A percentile compares a stretch with the other conserved stretches of the same genome.
Evolutionary conservation across 1,140 invertebrate species (phyloP).

Genomic region (Musca vetustissima): DNA sequence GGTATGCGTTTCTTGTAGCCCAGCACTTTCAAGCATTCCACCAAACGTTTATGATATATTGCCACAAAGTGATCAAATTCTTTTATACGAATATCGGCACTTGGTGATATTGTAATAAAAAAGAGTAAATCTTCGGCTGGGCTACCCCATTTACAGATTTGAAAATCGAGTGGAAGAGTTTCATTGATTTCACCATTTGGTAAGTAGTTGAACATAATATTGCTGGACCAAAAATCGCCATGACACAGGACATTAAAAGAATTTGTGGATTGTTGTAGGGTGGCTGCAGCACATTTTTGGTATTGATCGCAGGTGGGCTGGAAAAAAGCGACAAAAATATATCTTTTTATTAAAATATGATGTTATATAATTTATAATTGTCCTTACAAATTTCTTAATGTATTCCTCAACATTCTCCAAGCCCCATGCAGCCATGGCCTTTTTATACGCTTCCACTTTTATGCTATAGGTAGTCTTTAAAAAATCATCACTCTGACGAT

Average conservation of each 20-base stretch:
- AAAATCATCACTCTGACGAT: slow-evolving; percentile 16
- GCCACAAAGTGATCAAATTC: slow-evolving; percentile 43
- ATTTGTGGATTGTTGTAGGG: slow-evolving; percentile 43
- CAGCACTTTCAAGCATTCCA: slow-evolving; percentile 38
- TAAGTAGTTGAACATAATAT: slow-evolving; percentile 53
- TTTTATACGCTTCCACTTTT: slow-evolving; percentile 30
- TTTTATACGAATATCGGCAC: slow-evolving; percentile 32
- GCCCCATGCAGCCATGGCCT: slow-evolving; percentile 40
- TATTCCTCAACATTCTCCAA: slow-evolving; percentile 39
- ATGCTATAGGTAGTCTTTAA: slow-evolving; percentile 21
- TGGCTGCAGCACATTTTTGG: slow-evolving; percentile 27
- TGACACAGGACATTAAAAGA: slow-evolving; percentile 65
- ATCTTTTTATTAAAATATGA: background rate
- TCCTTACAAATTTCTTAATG: slow-evolving; percentile 39
- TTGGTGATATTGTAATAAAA: slow-evolving; percentile 41
- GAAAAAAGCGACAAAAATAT: background rate
- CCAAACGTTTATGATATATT: slow-evolving; percentile 43
- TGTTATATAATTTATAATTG: background rate
- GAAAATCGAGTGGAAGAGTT: slow-evolving; percentile 54
- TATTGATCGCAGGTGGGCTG: slow-evolving; percentile 42
- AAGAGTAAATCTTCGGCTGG: slow-evolving; percentile 52
- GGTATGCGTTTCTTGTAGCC: slow-evolving; percentile 45
- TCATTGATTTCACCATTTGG: slow-evolving; percentile 35
- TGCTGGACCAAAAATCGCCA: slow-evolving; percentile 60
- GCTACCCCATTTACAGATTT: slow-evolving; percentile 47